Conservation (phyloP, 2,888 invertebrate genomes). For the Serrognathus titanus region DNA sequence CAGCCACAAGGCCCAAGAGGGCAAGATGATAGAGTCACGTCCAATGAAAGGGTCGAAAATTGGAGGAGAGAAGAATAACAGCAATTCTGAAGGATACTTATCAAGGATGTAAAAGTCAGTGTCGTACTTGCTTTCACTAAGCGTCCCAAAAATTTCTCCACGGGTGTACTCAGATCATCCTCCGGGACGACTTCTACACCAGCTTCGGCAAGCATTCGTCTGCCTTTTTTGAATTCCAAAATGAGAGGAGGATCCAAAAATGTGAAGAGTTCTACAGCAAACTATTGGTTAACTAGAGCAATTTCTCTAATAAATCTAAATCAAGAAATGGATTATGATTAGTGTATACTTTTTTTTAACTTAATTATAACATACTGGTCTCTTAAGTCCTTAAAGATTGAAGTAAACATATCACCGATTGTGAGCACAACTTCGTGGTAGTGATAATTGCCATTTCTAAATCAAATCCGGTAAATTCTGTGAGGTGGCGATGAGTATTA, state of each 20-base stretch:
- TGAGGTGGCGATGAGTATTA: conserved; percentile 97
- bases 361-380: conserved; percentile 55
- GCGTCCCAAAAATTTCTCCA: conserved; percentile 90
- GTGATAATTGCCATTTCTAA: conserved; percentile 98
- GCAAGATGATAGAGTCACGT: too few species aligned
- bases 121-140: conserved; percentile 86
- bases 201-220: conserved; percentile 84
- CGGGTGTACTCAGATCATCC: conserved; percentile 94
- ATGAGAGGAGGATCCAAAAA: conserved; percentile 90
- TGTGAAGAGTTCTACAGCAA: conserved; percentile 87
- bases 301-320: conserved; percentile 76
- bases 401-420: conserved; percentile 88
- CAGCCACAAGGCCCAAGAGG: too few species aligned
- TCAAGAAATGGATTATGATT: conserved; percentile 8
- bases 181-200: conserved; percentile 86
- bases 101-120: conserved; percentile 99
- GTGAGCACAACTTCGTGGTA: conserved; percentile 92
- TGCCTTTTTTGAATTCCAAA: conserved; percentile 79
- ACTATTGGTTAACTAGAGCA: conserved; percentile 85
- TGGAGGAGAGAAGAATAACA: too few species aligned
- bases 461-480: conserved; percentile 98
- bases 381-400: conserved; percentile 85
- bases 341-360: conserved; percentile 27
- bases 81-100: conserved; percentile 72
- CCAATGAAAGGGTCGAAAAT: too few species aligned